phyloP scores from a whole-genome alignment of 2,797 vertebrate genomes.

The Ctenopoma multispine region DNA sequence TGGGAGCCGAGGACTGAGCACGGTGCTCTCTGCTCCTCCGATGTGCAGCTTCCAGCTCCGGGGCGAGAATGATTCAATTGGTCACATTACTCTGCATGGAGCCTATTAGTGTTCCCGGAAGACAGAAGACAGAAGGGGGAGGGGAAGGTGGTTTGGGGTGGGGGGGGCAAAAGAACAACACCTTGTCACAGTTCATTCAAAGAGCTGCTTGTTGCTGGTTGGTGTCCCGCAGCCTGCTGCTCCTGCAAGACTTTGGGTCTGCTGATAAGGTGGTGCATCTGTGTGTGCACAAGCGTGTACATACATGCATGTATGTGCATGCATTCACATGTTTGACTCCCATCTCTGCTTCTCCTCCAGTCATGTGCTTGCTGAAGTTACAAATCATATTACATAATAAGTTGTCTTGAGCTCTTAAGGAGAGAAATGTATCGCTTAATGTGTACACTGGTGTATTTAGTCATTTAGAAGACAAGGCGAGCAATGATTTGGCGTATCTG shows the following conservation, averaged over 20 bases:
- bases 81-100: conserved; percentile 95
- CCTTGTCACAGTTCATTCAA: conserved; percentile 90
- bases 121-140: conserved; percentile 63
- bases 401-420: too few relatives aligned
- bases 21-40: conserved; percentile 56
- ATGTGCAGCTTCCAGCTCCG: conserved; percentile 80
- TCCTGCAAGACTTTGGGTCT: conserved; percentile 34
- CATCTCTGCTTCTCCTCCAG: background rate
- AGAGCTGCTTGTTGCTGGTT: conserved; percentile 74
- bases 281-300: conserved; percentile 24
- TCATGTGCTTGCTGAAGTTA: background rate
- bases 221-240: conserved; percentile 60
- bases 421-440: background rate
- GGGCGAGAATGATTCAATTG: conserved; percentile 91
- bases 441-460: background rate
- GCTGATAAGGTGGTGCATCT: conserved; percentile 25
- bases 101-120: conserved; percentile 89
- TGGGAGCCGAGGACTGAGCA: conserved; percentile 60
- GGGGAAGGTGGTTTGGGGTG: conserved; percentile 23
- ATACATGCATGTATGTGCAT: background rate
- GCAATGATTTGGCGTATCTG: too few relatives aligned
- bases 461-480: too few relatives aligned
- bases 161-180: conserved; percentile 70
- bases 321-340: background rate
- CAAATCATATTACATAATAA: background rate